Evolutionary conservation across 2,797 vertebrate species (phyloP).

Genomic region (Hydrophis major): DNA sequence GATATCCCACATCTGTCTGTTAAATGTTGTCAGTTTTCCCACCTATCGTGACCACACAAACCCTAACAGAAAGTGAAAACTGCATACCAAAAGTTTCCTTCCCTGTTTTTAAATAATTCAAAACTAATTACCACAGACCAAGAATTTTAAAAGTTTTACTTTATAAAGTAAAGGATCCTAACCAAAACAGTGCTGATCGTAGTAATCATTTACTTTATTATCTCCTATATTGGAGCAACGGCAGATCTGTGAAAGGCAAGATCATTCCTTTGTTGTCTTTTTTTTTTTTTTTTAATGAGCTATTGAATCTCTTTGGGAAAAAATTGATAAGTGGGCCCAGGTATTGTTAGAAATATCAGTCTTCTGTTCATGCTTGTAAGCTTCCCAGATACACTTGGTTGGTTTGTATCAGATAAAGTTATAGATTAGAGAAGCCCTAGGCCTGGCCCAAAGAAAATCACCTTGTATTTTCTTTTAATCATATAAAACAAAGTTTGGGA

Average conservation of each 20-base stretch:
- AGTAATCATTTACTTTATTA: background rate
- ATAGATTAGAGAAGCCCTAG: background rate
- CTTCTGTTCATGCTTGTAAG: background rate
- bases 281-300: rapidly evolving
- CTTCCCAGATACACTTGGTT: background rate
- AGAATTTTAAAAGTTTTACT: background rate
- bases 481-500: background rate
- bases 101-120: background rate
- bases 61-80: background rate
- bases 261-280: background rate
- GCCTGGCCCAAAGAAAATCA: background rate
- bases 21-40: background rate
- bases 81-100: background rate
- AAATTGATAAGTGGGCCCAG: background rate
- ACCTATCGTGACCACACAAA: background rate
- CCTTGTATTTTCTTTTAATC: background rate
- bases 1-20: background rate
- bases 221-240: background rate
- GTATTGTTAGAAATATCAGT: background rate
- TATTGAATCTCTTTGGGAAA: background rate
- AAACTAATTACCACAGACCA: background rate
- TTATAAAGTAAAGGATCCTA: background rate
- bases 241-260: background rate
- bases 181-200: background rate
- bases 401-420: background rate